Evolutionary conservation across 2,888 invertebrate genomes (phyloP), one percentile per base, ranked within the genome.

Genomic region (Cacoxenus indagator): DNA sequence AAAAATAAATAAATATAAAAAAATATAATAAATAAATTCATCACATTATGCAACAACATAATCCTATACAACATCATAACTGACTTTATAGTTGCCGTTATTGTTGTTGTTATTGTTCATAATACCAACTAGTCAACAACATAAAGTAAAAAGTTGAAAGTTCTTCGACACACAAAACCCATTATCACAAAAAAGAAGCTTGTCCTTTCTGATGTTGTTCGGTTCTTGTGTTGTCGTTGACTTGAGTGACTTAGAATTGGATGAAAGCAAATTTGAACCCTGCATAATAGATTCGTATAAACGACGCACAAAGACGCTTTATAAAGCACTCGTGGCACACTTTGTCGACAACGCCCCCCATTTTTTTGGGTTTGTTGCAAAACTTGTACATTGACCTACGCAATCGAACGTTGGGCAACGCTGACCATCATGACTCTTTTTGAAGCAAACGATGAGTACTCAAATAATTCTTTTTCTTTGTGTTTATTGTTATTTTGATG

Each of bases 141-240:
- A 84, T 83, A 84, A 81, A 81, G 82, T 81, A 76, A 84, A 81
- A 84, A 81, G 84, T 80, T 82, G 80, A 77, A 82, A 83, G 84
- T 83, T 78, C 55, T 59, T 67, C 78, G 81, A 82, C 84, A 81
- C 78, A 84, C n/a, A 83, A 84, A 81, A 82, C 81, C 81, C 84
- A 81, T 81, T 81, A 81, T 81, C 68, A 61, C 31, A 57, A 17
- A 11, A 37, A 37, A 14, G 5, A 37, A 4, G 14, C n/a, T n/a
- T n/a, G n/a, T n/a, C n/a, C n/a, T n/a, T n/a, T n/a, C n/a, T n/a
- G n/a, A n/a, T n/a, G n/a, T n/a, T n/a, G n/a, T n/a, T n/a, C n/a
- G n/a, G n/a, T n/a, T n/a, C n/a, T n/a, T n/a, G n/a, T n/a, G n/a
- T n/a, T n/a, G n/a, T n/a, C n/a, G n/a, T n/a, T n/a, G n/a, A n/a